Base-by-base conservation (phyloP, 2,888 invertebrate species). In the Boloria euphrosyne region DNA sequence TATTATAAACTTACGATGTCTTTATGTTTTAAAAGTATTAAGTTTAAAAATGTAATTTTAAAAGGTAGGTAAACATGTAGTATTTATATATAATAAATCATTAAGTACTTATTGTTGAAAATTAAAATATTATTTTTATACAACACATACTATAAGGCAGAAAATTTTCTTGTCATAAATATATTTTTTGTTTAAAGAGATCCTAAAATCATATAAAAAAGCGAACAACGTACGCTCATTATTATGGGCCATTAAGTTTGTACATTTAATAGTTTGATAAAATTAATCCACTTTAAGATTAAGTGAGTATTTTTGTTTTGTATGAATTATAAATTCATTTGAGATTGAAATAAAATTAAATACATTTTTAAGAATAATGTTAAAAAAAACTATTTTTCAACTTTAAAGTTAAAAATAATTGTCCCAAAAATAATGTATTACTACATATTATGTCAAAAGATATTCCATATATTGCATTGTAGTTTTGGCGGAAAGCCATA, bases 401-500 rank as follows among this genome's bases (percentile, higher is more conserved):
- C 4, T 47, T n/a, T 47, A 47, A n/a, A 47, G 31, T 31, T 31
- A 31, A 31, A 1, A 31, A 10, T 7, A 1, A 7, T 10, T 47
- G 47, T 47, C 5, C 4, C 16, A 47, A 16, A 47, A 47, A n/a
- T n/a, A 16, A 2, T 16, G 2, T 13, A 13, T n/a, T 6, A 16
- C 7, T 13, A 47, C 1, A n/a, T 46, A 47, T n/a, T 49, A 31
- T 31, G 58, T 58, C 46, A 22, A 57, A 57, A 64, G 50, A 10
- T 22, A 17, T 50, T n/a, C 52, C 7, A 51, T 18, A 5, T n/a
- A 18, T 27, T 22, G 27, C 13, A 16, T 49, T 43, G 49, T 59
- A 52, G 46, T 43, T 44, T 65, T 65, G 65, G 65, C 46, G 1
- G 53, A n/a, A 53, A 65, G 65, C 65, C 67, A 70, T 67, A 46